A percentile compares a stretch with the other conserved stretches of the same genome.
phyloP scores from a whole-genome alignment of 2,797 vertebrate species.

The Mormyrus proboscirostris region DNA sequence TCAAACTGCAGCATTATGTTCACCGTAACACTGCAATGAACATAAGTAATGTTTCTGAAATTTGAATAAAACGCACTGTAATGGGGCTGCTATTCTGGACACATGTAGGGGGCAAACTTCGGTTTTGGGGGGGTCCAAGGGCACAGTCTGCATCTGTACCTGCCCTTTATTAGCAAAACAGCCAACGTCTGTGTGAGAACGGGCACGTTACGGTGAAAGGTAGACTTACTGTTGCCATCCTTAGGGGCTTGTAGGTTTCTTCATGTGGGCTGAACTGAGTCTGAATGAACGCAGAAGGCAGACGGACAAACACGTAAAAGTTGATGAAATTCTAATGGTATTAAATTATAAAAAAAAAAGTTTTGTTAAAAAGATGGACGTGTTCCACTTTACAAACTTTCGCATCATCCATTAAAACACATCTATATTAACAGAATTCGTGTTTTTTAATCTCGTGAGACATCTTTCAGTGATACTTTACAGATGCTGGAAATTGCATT shows the following conservation, averaged over 20 bases:
- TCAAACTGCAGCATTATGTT: neutral
- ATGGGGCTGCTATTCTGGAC: neutral
- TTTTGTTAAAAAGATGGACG: neutral
- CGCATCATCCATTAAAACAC: neutral
- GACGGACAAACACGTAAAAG: neutral
- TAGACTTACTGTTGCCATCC: conserved; percentile 41
- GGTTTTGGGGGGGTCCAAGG: neutral
- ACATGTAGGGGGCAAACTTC: neutral
- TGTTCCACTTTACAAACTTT: neutral
- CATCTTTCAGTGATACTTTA: neutral
- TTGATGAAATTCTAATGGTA: neutral
- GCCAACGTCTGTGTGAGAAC: neutral
- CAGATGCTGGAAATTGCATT: neutral
- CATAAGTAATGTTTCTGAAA: neutral
- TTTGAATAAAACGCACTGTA: neutral
- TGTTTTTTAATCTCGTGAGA: neutral
- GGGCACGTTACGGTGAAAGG: neutral
- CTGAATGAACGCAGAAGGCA: neutral
- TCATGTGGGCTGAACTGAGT: conserved; percentile 11
- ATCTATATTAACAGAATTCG: neutral
- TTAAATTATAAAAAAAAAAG: neutral
- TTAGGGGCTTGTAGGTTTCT: neutral
- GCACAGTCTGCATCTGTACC: neutral
- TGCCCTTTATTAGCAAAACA: neutral
- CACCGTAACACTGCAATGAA: neutral